Evolutionary conservation across 2,113 vertebrate genomes (phyloP), one percentile per base, ranked within the genome.

Genomic region (Saimiri boliviensis): DNA sequence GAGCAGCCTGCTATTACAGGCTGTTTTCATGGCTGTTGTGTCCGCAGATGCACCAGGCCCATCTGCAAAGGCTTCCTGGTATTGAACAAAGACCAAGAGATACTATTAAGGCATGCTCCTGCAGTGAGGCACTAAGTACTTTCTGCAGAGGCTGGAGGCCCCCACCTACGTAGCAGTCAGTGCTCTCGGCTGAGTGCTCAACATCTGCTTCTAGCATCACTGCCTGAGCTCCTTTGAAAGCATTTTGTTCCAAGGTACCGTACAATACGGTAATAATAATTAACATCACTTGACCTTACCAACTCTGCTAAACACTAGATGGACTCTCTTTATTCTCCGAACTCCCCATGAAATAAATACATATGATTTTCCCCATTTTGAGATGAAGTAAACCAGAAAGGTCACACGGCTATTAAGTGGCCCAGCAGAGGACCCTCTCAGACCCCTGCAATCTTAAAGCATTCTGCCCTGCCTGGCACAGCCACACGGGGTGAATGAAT

Each of bases 1-100:
- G 86, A 94, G 66, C 86, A 96, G 71, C 85, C 87, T 89, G 81
- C 87, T 92, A 73, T 93, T 58, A 92, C 25, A 49, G 73, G 77
- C 58, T 89, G 23, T 91, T 90, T 68, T 84, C 32, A 9, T 60
- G 66, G 45, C 89, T 81, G 47, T 5, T 89, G 76, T 56, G 40
- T 96, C 85, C 45, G 0, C 71, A 90, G 91, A 97, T 45, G 58
- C 32, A 71, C n/a, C 17, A 54, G 90, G 63, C 21, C 76, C 79
- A 77, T 60, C 58, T 90, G 37, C 60, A 88, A n/a, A 86, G 17
- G 30, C 54, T 93, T 87, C 45, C 89, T 54, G 52, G 86, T 37
- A 82, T 2, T 37, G 85, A 85, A 71, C 74, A 68, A 52, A 82
- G 86, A 87, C 21, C 3, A 8, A 45, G 40, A 85, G 89, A 49